phyloP scores from a whole-genome alignment of 2,113 vertebrate genomes.

The Peromyscus californicus region DNA sequence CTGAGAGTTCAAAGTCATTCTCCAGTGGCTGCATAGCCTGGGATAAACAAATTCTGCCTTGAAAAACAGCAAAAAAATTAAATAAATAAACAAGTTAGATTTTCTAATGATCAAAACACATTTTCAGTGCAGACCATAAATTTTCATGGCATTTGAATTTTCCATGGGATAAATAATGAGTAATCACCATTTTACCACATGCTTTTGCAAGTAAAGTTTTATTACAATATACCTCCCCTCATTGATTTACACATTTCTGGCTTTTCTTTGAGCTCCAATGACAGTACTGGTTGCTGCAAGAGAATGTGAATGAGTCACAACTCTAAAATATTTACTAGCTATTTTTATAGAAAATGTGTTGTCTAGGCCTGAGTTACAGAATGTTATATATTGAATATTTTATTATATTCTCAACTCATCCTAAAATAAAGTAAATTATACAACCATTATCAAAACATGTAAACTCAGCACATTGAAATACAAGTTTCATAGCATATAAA shows the following conservation, averaged over 20 bases:
- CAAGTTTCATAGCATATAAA: constrained; percentile 51
- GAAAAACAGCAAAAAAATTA: neutral
- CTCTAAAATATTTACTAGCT: constrained; percentile 56
- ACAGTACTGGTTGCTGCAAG: neutral
- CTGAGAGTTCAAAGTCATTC: neutral
- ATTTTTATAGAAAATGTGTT: constrained; percentile 53
- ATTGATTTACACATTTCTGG: neutral
- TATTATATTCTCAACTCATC: constrained; percentile 51
- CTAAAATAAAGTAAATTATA: constrained; percentile 67
- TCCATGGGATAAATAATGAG: neutral
- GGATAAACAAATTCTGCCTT: neutral
- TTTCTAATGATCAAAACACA: neutral
- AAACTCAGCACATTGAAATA: constrained; percentile 49
- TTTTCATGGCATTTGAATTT: neutral
- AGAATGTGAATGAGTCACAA: constrained; percentile 10
- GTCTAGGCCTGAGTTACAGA: constrained; percentile 43
- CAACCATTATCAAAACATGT: constrained; percentile 63
- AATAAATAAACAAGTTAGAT: neutral
- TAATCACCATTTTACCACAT: neutral
- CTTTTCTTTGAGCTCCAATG: neutral
- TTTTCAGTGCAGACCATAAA: neutral
- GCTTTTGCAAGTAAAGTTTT: constrained; percentile 33
- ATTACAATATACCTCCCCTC: neutral
- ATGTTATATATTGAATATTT: constrained; percentile 64
- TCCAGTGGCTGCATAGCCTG: neutral